Evolutionary conservation across 2,888 invertebrate species (phyloP), one percentile per base, ranked within the genome.

Genomic region (Clitarchus hookeri): DNA sequence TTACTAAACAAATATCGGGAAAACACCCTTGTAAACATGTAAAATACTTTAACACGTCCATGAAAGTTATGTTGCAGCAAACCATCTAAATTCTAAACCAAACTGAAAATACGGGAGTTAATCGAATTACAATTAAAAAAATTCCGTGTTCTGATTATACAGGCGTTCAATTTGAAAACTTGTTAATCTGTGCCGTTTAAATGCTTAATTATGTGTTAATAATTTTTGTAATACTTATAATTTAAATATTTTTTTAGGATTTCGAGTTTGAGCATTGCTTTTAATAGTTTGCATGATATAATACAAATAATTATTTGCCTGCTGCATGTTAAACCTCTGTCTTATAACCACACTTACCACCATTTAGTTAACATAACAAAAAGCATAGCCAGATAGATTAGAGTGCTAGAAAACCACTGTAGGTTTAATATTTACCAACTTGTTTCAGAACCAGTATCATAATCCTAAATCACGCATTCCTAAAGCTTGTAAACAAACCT

Each of bases 201-300:
- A 65, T 16, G 80, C 80, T 80, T 80, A 80, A 80, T 80, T 27
- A 44, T 80, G 16, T 26, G 44, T 80, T 80, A 80, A 80, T 19
- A 27, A 36, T 80, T 80, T 80, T 80, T 36, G 27, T 12, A 36
- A 80, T 36, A 36, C 19, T 80, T 80, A 80, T 80, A 36, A 26
- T 80, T 80, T 80, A 80, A 65, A 80, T 80, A 80, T 80, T 25
- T 80, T 65, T 36, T 80, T 80, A 80, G 44, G 27, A 80, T 80
- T 80, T 80, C 11, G 44, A 80, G 27, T 27, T 83, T 85, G 84
- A 78, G 79, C 84, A 79, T 79, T 86, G 86, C 86, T 86, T 86
- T 80, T 65, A 84, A 65, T 84, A 86, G 86, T 86, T 84, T 86
- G 86, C 86, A 86, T 84, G 86, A 84, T 26, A 80, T 80, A 80